Evolutionary conservation across 2,113 vertebrate genomes (phyloP), one percentile per base, ranked within the genome.

Genomic region (Recurvirostra avosetta): DNA sequence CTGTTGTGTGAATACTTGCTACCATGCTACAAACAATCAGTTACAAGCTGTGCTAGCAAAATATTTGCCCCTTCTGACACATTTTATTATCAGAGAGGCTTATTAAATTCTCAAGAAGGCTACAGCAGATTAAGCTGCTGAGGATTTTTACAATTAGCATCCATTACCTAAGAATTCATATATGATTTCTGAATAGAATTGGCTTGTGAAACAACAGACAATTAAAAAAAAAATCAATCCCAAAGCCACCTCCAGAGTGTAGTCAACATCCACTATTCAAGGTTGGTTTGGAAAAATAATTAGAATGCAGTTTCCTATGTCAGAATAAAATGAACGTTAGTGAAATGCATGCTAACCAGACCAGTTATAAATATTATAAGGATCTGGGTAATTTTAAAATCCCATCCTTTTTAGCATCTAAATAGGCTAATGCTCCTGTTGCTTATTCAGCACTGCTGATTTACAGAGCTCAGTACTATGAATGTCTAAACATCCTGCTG

Each of bases 391-490:
- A 91, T 91, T 95, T 97, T 59, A 95, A 96, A 96, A 94, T 59
- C 84, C 85, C 87, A 88, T 90, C 75, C 93, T 62, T 94, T 93
- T 96, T 91, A 93, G 91, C 87, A 95, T 95, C 95, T 92, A 95
- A 96, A 94, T 91, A 96, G 93, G 50, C 70, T 96, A 97, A 96
- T 96, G 77, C 81, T 84, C 74, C 94, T 83, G 74, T 83, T 96
- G 96, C 95, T 97, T 95, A 96, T 96, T 96, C 95, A 96, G 96
- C 94, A 96, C 22, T 68, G 53, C 50, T 93, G 97, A 95, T 94
- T 95, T 97, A 79, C 26, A 68, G 94, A 68, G 83, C 80, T 94
- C 82, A 73, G 59, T 76, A 58, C 67, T 66, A 34, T 50, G 84
- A 82, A 94, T 66, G 74, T 58, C 91, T 88, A 85, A 92, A 87